Evolutionary conservation across 35 echinoderm and acorn worm genomes (phyloP).

Genomic region (Lytechinus variegatus): DNA sequence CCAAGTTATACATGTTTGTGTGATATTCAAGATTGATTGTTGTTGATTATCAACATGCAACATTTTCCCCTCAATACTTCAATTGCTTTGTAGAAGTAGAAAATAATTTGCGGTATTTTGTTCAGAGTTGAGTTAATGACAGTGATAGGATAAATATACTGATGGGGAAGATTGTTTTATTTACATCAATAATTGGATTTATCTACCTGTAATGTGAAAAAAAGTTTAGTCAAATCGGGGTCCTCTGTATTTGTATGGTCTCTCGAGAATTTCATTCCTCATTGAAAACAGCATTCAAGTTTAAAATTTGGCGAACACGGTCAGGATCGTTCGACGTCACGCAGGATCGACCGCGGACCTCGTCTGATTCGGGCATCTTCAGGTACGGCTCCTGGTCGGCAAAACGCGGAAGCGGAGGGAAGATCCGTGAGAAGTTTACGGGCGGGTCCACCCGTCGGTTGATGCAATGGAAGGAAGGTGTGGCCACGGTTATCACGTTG

Average conservation of each 20-base stretch:
- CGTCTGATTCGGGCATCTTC: neutral
- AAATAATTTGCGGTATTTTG: too few relatives aligned
- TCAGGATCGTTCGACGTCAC: neutral
- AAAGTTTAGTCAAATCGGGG: too few relatives aligned
- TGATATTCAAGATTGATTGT: neutral
- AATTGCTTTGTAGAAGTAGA: neutral
- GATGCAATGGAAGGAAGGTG: constrained; percentile 34
- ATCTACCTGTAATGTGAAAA: too few relatives aligned
- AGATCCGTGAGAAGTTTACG: neutral
- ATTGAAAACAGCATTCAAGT: neutral
- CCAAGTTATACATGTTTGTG: neutral
- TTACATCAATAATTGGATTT: too few relatives aligned
- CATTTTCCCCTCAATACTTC: neutral
- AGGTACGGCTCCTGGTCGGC: constrained; percentile 18
- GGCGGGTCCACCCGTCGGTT: neutral
- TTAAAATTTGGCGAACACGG: constrained; percentile 7
- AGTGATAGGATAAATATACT: neutral
- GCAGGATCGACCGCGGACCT: neutral
- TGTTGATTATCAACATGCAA: neutral
- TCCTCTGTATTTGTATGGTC: neutral
- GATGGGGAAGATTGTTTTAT: too few relatives aligned
- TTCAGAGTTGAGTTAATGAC: too few relatives aligned
- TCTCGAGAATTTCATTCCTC: neutral
- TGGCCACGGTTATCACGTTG: neutral
- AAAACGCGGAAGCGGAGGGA: constrained; percentile 24